Evolutionary conservation across 2,888 invertebrate genomes (phyloP), one percentile per base, ranked within the genome.

Genomic region (Arrhopalites spinosus): DNA sequence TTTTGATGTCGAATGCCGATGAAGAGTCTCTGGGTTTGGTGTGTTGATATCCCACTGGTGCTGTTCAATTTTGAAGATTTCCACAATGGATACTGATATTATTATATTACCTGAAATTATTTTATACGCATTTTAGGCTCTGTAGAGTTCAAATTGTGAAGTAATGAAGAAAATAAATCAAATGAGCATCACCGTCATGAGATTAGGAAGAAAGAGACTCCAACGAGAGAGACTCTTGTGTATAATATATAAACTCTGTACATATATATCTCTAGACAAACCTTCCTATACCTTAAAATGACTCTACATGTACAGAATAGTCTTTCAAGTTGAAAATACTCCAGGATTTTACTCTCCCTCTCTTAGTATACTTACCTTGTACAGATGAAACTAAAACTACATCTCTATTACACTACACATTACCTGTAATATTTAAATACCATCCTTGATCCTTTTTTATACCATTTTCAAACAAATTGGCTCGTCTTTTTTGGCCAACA

Each of bases 111-210:
- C 81, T 81, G 80, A 81, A 82, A 83, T 83, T 83, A 83, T 83
- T 83, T 83, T 82, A 81, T 81, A 80, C 76, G 79, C 78, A 82
- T 83, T 83, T 83, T 78, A 83, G 80, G 82, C 80, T 82, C 79
- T 77, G 78, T 82, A 80, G 80, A 82, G 81, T 81, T 81, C 81
- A 82, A 83, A 83, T 83, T 82, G 83, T 81, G 81, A 80, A 81
- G 78, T 83, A 83, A 83, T 83, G 82, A 83, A 82, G 83, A 82
- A 83, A 83, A 83, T 83, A 82, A 83, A 83, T 83, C 83, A 81
- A 83, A 83, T 83, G 83, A 83, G 81, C 82, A 82, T 83, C 83
- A 82, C 80, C 81, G 80, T 81, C 81, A 81, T 81, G 81, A 81
- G 80, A 81, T 83, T 81, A 82, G 66, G n/a, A n/a, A 36, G 17